Percentiles rank a stretch among this genome's conserved stretches.
phyloP scores from a whole-genome alignment of 92 coral and sea anemone genomes.

The Zoanthus sansibaricus region DNA sequence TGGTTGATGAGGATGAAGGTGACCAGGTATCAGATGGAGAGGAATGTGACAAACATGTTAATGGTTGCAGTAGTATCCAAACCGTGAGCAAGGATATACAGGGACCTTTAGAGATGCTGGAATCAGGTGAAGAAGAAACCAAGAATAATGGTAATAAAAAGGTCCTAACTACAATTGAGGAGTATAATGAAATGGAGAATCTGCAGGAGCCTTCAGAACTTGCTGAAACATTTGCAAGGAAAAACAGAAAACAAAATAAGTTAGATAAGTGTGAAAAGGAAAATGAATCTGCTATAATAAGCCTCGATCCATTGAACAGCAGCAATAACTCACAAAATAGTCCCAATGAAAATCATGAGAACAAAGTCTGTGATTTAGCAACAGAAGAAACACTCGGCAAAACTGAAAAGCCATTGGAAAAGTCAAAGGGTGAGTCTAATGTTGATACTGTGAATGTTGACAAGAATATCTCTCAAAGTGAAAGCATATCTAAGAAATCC shows the following conservation, averaged over 20 bases:
- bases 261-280: not conserved
- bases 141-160: not conserved
- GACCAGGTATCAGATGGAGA: no score
- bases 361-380: no score
- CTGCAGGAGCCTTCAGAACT: not conserved
- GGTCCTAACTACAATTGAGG: not conserved
- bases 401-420: no score
- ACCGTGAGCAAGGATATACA: no score
- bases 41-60: no score
- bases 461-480: conserved; percentile 4
- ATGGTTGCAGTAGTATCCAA: no score
- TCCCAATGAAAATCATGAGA: no score
- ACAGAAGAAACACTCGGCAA: no score
- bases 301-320: not conserved
- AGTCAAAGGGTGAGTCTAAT: no score
- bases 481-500: not conserved
- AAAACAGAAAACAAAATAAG: not conserved
- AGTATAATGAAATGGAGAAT: not conserved
- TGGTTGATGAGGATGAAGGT: not conserved
- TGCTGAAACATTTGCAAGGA: not conserved
- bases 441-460: no score
- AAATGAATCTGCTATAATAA: not conserved
- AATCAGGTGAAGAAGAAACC: not conserved
- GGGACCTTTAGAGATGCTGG: not conserved
- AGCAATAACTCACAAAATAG: no score